Percentiles rank a stretch among this genome's conserved stretches.
Conservation (phyloP, 2,888 invertebrate genomes). For the Sphaeridia pumilis region DNA sequence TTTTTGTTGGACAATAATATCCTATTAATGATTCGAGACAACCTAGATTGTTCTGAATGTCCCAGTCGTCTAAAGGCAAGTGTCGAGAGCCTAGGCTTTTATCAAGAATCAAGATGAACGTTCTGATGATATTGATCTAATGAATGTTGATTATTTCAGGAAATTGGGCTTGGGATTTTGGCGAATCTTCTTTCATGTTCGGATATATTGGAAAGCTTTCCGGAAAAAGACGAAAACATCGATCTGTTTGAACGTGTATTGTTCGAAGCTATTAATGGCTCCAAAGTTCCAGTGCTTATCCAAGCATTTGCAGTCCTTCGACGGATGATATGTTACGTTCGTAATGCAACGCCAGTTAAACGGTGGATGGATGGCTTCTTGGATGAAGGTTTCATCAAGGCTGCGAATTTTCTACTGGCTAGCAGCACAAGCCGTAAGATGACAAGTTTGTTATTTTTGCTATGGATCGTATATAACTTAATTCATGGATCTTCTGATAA, state of each 20-base stretch:
- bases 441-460: too few relatives aligned
- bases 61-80: slow-evolving; percentile 49
- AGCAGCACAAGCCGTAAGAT: slow-evolving; percentile 58
- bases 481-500: not conserved
- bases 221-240: slow-evolving; percentile 49
- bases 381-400: slow-evolving; percentile 38
- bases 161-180: slow-evolving; percentile 71
- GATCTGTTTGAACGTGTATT: slow-evolving; percentile 46
- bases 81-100: too few relatives aligned
- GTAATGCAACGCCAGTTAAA: slow-evolving; percentile 49
- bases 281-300: slow-evolving; percentile 24
- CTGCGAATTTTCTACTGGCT: slow-evolving; percentile 57
- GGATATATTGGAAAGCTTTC: slow-evolving; percentile 48
- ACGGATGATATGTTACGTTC: slow-evolving; percentile 59
- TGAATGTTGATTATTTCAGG: slow-evolving; percentile 42
- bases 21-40: slow-evolving; percentile 51
- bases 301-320: slow-evolving; percentile 52
- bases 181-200: slow-evolving; percentile 68
- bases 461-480: too few relatives aligned
- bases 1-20: slow-evolving; percentile 57
- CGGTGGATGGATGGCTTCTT: slow-evolving; percentile 38
- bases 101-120: not conserved
- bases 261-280: slow-evolving; percentile 35
- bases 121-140: not conserved
- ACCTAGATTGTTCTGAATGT: slow-evolving; percentile 48